A percentile compares a stretch with the other conserved stretches of the same genome.
Evolutionary conservation across 2,113 vertebrate species (phyloP).

Genomic region (Brachionichthys hirsutus): DNA sequence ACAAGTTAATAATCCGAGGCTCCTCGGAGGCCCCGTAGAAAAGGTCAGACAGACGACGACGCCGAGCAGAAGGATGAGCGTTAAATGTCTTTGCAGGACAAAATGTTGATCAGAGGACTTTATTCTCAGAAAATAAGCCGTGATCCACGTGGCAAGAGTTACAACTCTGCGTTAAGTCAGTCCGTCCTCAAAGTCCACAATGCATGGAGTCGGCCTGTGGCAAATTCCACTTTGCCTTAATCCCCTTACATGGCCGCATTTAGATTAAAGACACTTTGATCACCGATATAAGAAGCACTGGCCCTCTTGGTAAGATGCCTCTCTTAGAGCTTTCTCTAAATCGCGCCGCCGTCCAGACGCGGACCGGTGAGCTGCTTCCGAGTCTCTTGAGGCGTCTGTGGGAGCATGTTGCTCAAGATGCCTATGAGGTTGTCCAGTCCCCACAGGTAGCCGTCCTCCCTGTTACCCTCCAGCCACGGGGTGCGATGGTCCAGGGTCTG

Average conservation of each 20-base stretch:
- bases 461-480: conserved; percentile 88
- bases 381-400: conserved; percentile 36
- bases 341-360: too few relatives aligned
- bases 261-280: conserved; percentile 36
- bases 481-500: conserved; percentile 84
- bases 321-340: background rate
- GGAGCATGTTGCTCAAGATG: conserved; percentile 77
- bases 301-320: background rate
- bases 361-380: background rate
- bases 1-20: conserved; percentile 35
- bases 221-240: conserved; percentile 19
- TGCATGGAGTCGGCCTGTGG: conserved; percentile 19
- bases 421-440: conserved; percentile 88
- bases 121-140: conserved; percentile 5
- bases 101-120: background rate
- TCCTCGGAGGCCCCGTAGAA: conserved; percentile 10
- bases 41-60: conserved; percentile 38
- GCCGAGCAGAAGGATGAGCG: conserved; percentile 10
- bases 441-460: conserved; percentile 90
- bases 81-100: conserved; percentile 6
- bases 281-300: background rate
- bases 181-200: conserved; percentile 9
- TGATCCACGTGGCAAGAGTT: background rate
- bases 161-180: conserved; percentile 6
- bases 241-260: conserved; percentile 1